Conservation (phyloP, 2,888 invertebrate species). For the Synergus itoensis region DNA sequence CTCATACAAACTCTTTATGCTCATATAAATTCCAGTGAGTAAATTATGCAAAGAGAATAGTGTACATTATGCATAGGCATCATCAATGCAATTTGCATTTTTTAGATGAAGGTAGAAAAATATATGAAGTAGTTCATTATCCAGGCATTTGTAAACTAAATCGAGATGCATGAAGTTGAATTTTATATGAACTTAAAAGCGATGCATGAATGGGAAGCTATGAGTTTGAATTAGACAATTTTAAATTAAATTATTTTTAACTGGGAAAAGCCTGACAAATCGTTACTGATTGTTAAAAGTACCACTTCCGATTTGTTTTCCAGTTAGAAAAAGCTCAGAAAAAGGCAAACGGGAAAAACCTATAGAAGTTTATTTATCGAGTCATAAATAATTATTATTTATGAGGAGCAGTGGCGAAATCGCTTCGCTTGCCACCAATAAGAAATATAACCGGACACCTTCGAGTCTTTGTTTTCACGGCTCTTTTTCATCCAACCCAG, state of each 20-base stretch:
- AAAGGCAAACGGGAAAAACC: neutral
- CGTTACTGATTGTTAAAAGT: neutral
- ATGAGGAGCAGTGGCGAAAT: neutral
- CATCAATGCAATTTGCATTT: neutral
- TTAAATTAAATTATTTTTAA: neutral
- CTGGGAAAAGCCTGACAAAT: neutral
- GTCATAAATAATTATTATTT: conserved; percentile 31
- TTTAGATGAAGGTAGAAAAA: conserved; percentile 3
- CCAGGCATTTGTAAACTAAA: neutral
- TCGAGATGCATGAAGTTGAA: neutral
- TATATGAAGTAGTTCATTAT: neutral
- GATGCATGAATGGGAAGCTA: neutral
- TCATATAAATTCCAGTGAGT: neutral
- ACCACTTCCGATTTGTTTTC: neutral
- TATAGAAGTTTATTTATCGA: conserved; percentile 6
- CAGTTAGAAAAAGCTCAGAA: neutral
- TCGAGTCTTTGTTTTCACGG: conserved; percentile 1
- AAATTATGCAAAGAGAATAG: conserved; percentile 4
- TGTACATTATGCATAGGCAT: neutral
- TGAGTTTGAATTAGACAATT: neutral
- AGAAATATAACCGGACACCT: conserved; percentile 24
- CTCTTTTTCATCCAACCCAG: conserved; percentile 7
- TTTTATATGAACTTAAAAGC: neutral
- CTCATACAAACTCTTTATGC: neutral
- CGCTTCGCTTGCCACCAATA: conserved; percentile 14